Percentiles rank a stretch among this genome's conserved stretches.
Evolutionary conservation across 2,113 vertebrate genomes (phyloP).

Genomic region (Chrysemys picta): DNA sequence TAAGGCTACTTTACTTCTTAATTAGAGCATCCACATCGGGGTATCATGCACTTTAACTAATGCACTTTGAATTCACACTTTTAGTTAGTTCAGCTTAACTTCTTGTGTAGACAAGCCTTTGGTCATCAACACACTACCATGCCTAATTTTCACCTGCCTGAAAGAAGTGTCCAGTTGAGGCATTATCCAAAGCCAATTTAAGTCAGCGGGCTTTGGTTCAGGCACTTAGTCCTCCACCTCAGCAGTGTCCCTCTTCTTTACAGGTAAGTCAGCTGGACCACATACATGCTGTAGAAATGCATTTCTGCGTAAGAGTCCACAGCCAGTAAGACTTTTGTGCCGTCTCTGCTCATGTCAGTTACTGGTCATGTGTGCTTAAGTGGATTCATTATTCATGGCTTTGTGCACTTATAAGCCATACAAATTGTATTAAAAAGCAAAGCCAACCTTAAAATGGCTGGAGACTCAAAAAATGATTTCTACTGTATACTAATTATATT

Average conservation of each 20-base stretch:
- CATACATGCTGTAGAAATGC: not conserved
- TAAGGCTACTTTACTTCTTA: too few species aligned
- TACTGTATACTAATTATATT: not conserved
- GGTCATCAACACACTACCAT: too few species aligned
- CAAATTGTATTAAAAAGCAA: not conserved
- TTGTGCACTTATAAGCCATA: not conserved
- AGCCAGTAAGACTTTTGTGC: not conserved
- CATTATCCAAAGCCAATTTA: too few species aligned
- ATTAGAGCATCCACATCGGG: too few species aligned
- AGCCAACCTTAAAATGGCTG: not conserved
- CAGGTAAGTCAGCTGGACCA: not conserved
- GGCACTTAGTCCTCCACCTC: too few species aligned
- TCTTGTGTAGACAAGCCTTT: too few species aligned
- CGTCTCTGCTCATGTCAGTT: not conserved
- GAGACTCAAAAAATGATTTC: not conserved
- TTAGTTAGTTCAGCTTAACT: too few species aligned
- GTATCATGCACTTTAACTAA: too few species aligned
- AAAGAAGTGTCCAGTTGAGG: too few species aligned
- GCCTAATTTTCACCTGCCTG: too few species aligned
- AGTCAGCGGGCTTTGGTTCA: too few species aligned
- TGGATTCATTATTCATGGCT: not conserved
- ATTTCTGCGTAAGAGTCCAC: not conserved
- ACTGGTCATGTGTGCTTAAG: not conserved
- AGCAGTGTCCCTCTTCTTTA: not conserved
- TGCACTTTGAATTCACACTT: too few species aligned